Conservation (phyloP, 2,113 vertebrate genomes). For the Sorex fumeus region DNA sequence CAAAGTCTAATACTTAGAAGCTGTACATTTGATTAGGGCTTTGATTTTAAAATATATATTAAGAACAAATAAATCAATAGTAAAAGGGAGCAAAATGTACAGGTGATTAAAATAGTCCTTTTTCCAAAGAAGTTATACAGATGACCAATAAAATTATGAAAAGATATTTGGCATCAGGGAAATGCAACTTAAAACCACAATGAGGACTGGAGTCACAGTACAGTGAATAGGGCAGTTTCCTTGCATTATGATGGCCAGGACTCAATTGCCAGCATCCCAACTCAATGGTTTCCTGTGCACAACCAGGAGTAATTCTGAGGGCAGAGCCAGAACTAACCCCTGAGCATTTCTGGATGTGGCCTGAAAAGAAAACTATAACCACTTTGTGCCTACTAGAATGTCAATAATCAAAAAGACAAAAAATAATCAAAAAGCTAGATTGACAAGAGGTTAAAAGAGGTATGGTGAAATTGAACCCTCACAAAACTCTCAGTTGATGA, state of each 20-base stretch:
- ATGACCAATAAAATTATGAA: too few species aligned
- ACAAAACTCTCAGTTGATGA: neutral
- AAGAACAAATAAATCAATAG: neutral
- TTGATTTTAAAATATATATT: neutral
- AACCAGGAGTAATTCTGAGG: too few species aligned
- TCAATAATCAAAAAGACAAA: neutral
- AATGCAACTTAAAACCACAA: neutral
- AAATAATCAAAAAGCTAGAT: too few species aligned
- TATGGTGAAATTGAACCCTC: neutral
- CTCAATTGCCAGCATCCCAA: too few species aligned
- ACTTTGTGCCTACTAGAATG: neutral
- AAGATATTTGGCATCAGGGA: neutral
- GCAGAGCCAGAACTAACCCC: too few species aligned
- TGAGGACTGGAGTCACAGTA: neutral
- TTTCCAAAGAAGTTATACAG: too few species aligned
- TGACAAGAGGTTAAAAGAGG: neutral
- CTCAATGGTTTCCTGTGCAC: too few species aligned
- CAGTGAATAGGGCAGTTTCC: too few species aligned
- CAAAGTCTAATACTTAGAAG: constrained; percentile 29
- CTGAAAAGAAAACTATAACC: neutral
- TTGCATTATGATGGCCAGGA: too few species aligned
- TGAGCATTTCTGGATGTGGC: too few species aligned
- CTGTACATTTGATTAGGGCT: neutral
- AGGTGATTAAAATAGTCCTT: neutral
- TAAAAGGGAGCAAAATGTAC: neutral